Evolutionary conservation across 2,888 invertebrate species (phyloP).

Genomic region (Acronicta leporina): DNA sequence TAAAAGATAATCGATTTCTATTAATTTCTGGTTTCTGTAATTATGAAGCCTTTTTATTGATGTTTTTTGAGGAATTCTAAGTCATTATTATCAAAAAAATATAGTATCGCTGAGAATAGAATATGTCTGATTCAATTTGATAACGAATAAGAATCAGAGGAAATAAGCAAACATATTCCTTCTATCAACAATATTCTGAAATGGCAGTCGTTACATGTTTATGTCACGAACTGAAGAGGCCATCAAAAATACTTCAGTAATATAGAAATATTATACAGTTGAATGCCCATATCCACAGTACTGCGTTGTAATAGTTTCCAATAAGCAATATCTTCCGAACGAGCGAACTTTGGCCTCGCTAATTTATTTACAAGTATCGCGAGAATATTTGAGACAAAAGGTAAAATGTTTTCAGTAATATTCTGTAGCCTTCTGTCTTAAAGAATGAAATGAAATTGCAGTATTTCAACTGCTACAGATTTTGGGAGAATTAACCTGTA

Average conservation of each 20-base stretch:
- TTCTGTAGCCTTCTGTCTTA: constrained; percentile 3
- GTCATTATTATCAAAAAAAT: constrained; percentile 18
- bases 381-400: constrained; percentile 40
- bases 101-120: neutral
- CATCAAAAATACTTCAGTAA: constrained; percentile 55
- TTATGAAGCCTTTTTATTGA: too few species aligned
- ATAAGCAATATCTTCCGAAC: constrained; percentile 79
- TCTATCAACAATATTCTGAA: constrained; percentile 35
- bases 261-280: constrained; percentile 66
- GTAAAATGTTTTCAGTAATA: constrained; percentile 27
- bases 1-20: too few species aligned
- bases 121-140: constrained; percentile 25
- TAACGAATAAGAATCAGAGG: constrained; percentile 30
- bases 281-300: constrained; percentile 64
- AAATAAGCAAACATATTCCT: constrained; percentile 27
- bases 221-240: constrained; percentile 38
- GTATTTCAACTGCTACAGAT: neutral
- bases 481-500: constrained; percentile 4
- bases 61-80: constrained; percentile 1
- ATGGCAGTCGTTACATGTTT: constrained; percentile 47
- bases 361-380: constrained; percentile 69
- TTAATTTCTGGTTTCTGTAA: too few species aligned
- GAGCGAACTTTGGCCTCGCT: constrained; percentile 62
- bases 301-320: constrained; percentile 72
- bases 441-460: constrained; percentile 1